These are phyloP conservation scores for Otocyon megalotis DNA, from an alignment of 2,113 vertebrate genomes.

Conservation along the genomic window DNA sequence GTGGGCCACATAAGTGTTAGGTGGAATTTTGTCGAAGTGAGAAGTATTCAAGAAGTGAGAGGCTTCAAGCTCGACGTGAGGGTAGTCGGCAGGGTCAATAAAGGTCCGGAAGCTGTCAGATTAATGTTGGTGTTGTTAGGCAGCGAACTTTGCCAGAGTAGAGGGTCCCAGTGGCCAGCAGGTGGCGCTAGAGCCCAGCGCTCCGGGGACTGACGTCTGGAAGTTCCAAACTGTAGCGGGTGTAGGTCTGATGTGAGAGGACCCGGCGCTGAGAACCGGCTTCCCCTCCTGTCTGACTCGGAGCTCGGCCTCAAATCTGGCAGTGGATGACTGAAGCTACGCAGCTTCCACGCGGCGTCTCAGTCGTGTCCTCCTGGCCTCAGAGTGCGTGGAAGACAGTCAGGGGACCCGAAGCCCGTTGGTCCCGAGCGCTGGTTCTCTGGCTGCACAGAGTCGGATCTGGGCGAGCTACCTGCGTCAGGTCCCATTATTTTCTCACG, in stretches of 20 bases:
- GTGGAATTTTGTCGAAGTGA: neutral
- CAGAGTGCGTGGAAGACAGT: neutral
- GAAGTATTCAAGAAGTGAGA: neutral
- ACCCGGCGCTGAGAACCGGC: fast-evolving
- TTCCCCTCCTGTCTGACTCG: fast-evolving
- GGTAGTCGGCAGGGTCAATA: neutral
- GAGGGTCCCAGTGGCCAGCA: neutral
- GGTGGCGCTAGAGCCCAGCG: neutral
- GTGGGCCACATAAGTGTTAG: neutral
- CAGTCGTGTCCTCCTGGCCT: neutral
- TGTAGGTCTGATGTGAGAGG: neutral
- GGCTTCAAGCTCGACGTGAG: neutral
- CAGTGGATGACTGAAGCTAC: neutral
- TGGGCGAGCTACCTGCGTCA: neutral
- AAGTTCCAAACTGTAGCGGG: neutral
- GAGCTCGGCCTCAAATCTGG: neutral
- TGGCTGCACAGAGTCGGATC: neutral
- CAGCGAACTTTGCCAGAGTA: neutral
- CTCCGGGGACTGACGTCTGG: fast-evolving
- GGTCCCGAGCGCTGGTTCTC: neutral
- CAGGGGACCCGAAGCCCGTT: neutral
- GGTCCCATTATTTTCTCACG: neutral
- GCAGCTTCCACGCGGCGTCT: neutral
- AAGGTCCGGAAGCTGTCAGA: neutral
- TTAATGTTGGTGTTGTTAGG: neutral